Conservation (phyloP, 2,797 vertebrate genomes). For the Poeciliopsis gracilis region DNA sequence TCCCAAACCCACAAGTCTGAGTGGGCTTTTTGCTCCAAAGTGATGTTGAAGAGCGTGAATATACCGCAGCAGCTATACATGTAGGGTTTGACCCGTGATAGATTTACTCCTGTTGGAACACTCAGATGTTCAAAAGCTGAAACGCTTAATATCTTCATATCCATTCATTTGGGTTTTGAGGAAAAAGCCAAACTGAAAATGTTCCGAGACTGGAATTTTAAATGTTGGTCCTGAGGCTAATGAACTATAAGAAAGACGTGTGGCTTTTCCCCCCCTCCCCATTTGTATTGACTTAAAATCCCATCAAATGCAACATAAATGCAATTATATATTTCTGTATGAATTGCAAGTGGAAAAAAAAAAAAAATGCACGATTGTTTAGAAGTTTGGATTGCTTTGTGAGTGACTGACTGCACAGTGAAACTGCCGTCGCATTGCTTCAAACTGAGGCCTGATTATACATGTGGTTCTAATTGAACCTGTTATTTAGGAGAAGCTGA, state of each 20-base stretch:
- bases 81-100: slow-evolving; percentile 67
- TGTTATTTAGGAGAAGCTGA: slow-evolving; percentile 77
- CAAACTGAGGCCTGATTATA: slow-evolving; percentile 77
- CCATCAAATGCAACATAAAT: slow-evolving; percentile 11
- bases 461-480: slow-evolving; percentile 86
- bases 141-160: slow-evolving; percentile 64
- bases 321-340: slow-evolving; percentile 9
- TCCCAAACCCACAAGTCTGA: slow-evolving; percentile 75
- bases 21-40: slow-evolving; percentile 80
- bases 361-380: slow-evolving; percentile 48
- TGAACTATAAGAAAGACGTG: neutral
- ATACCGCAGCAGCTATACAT: slow-evolving; percentile 66
- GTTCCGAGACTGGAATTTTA: slow-evolving; percentile 27
- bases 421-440: slow-evolving; percentile 66
- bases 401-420: slow-evolving; percentile 65
- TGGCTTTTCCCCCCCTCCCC: fast-evolving
- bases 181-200: slow-evolving; percentile 20
- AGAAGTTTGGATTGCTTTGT: slow-evolving; percentile 28
- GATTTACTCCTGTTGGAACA: slow-evolving; percentile 56
- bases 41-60: slow-evolving; percentile 79
- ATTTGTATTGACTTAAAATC: slow-evolving; percentile 12
- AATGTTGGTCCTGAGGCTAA: slow-evolving; percentile 44
- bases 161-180: slow-evolving; percentile 49
- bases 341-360: neutral
- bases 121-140: slow-evolving; percentile 65